Base-by-base conservation (phyloP, 2,888 invertebrate species). In the Andrena bicolor region DNA sequence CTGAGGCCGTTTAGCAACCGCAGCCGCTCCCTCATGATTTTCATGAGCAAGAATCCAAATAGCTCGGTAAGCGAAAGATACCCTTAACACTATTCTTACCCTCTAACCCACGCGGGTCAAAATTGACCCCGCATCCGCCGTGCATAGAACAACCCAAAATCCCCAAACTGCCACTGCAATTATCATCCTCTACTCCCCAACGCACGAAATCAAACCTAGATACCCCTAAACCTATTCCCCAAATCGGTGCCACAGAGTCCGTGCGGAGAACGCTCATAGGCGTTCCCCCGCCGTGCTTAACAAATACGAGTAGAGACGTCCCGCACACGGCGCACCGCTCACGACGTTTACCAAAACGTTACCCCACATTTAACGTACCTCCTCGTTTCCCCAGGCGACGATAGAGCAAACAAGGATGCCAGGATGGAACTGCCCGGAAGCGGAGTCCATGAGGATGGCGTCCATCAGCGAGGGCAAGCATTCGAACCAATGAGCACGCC, bases 1-100 rank as follows among this genome's bases (percentile, higher is more conserved):
- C 88, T 92, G 88, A 94, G 94, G 93, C 94, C 94, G 88, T 94
- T 94, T 89, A 93, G 93, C 89, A 92, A 92, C 90, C 94, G 92
- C 90, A 93, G 91, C 91, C 93, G 93, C 88, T 93, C 93, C 88
- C 91, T 93, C 87, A 92, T 92, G 92, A 92, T 91, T 90, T 93
- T 93, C 90, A 93, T 92, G 92, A 92, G 92, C 86, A 94, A 93
- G 91, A 94, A 93, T 92, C 90, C 92, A 32, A 92, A 93, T 85
- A 91, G 90, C 88, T 91, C 91, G 92, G 94, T 94, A 90, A 88
- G 77, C 7, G 74, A 65, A 70, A 7, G 20, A 41, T 35, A 65
- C 30, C 51, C 28, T 48, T 10, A 6, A n/a, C 35, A n/a, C 23
- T 66, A 30, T 35, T 35, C 63, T 7, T 35, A 4, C 4, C 13